A percentile compares a stretch with the other conserved stretches of the same genome.
These are phyloP conservation scores for Ondatra zibethicus DNA, from an alignment of 2,113 vertebrate species.

Conservation along the genomic window DNA sequence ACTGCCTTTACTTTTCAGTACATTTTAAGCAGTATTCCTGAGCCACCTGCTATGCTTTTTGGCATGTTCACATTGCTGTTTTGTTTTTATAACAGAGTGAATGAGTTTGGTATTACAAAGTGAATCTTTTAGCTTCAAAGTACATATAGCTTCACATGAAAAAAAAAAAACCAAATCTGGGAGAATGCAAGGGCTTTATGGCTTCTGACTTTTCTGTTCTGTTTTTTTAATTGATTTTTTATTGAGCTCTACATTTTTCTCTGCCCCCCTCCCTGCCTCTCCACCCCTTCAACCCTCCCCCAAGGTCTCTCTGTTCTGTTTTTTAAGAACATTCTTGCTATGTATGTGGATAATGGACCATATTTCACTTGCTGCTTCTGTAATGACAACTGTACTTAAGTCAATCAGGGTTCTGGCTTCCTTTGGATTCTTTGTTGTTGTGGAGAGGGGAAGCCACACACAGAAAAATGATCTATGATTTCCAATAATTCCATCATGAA, in stretches of 20 bases:
- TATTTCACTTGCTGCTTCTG: not conserved
- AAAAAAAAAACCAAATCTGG: constrained; percentile 27
- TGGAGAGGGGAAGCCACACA: not conserved
- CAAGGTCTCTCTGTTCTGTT: not conserved
- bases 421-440: not conserved
- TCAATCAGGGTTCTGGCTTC: not conserved
- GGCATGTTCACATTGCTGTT: not conserved
- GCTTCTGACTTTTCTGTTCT: not conserved
- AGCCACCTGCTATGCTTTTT: not conserved
- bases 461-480: not conserved
- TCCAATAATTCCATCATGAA: not conserved
- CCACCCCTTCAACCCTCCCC: no score
- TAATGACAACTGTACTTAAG: not conserved
- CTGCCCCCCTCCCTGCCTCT: no score
- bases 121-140: constrained; percentile 50
- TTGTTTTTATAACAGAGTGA: constrained; percentile 44
- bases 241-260: no score
- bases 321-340: constrained; percentile 48
- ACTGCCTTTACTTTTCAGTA: not conserved
- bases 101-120: constrained; percentile 44
- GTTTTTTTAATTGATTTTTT: not conserved
- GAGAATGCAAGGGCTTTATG: not conserved
- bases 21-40: not conserved
- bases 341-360: constrained; percentile 12
- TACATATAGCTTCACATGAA: not conserved